Conservation (phyloP, 2,113 vertebrate genomes). For the Eubucco bourcierii region DNA sequence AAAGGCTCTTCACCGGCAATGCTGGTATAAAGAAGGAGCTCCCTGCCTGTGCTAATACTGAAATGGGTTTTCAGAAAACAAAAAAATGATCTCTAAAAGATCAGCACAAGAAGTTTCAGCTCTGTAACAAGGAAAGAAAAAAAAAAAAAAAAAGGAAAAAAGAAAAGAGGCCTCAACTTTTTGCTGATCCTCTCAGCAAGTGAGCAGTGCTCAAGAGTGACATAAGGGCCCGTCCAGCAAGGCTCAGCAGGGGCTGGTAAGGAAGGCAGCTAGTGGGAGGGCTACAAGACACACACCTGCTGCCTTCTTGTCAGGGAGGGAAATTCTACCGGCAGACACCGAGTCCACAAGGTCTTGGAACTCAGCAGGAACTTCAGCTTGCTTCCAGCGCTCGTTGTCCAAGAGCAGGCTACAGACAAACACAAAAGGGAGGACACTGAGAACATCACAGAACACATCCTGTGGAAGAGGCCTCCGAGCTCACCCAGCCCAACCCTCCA, state of each 20-base stretch:
- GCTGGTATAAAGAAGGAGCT: neutral
- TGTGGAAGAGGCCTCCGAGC: too few relatives aligned
- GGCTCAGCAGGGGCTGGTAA: neutral
- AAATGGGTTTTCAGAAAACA: neutral
- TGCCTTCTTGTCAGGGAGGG: conserved; percentile 88
- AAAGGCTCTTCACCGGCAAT: neutral
- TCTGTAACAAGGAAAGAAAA: neutral
- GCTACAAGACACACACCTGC: conserved; percentile 73
- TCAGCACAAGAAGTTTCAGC: neutral
- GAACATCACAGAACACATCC: neutral
- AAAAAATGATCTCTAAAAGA: neutral
- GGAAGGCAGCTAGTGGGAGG: neutral
- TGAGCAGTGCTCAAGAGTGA: rapidly evolving
- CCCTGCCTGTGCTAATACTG: neutral
- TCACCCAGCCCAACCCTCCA: too few relatives aligned
- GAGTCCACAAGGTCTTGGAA: conserved; percentile 96
- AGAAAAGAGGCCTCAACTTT: neutral
- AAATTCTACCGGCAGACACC: conserved; percentile 89
- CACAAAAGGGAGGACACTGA: conserved; percentile 3
- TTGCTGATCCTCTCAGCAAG: neutral
- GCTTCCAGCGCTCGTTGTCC: conserved; percentile 98
- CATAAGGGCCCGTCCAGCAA: neutral
- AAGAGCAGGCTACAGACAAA: conserved; percentile 84
- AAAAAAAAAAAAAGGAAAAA: neutral
- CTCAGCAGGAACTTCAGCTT: conserved; percentile 95